Base-by-base conservation (phyloP, 2,797 vertebrate species). In the Enteromius afrohamiltoni region DNA sequence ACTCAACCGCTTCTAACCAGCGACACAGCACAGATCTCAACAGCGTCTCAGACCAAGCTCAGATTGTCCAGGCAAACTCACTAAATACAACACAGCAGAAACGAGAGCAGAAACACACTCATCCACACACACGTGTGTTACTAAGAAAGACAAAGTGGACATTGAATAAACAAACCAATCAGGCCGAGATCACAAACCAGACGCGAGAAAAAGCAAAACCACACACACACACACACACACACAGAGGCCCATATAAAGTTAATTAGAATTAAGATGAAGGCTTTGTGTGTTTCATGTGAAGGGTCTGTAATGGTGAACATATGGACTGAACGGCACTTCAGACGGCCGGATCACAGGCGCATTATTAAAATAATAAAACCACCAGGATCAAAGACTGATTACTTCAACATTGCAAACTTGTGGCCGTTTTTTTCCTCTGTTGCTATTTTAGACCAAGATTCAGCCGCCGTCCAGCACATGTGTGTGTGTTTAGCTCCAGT, bases 341-440 rank as follows among this genome's bases (percentile, higher is more conserved):
- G 87, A 91, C 77, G 91, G 90, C 91, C 89, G 88, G 93, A 94
- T 93, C 92, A 91, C 92, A 92, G 92, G 87, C 79, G 88, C 91
- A 90, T 93, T 93, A 94, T 94, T 94, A 90, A 87, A 94, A 93
- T 92, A 94, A 95, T 94, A 94, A 94, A 92, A 82, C 89, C 65
- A 37, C n/a, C 16, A 68, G 89, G 91, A 94, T 95, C 93, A 95
- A 95, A 95, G 93, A 89, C 91, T 90, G 92, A 94, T 94, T 92
- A 91, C 91, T 93, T 89, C 91, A 90, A 90, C 85, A 79, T 90
- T 90, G 80, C 83, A 58, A 84, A 60, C 82, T 70, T 65, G n/a
- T 8, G 23, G 60, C 51, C 31, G 16, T 60, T 64, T 71, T 47
- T 47, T 64, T 37, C 17, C 62, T 31, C 60, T 26, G 29, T 87